Evolutionary conservation across 1,140 invertebrate genomes (phyloP).

Genomic region (Paracyclopina nana): DNA sequence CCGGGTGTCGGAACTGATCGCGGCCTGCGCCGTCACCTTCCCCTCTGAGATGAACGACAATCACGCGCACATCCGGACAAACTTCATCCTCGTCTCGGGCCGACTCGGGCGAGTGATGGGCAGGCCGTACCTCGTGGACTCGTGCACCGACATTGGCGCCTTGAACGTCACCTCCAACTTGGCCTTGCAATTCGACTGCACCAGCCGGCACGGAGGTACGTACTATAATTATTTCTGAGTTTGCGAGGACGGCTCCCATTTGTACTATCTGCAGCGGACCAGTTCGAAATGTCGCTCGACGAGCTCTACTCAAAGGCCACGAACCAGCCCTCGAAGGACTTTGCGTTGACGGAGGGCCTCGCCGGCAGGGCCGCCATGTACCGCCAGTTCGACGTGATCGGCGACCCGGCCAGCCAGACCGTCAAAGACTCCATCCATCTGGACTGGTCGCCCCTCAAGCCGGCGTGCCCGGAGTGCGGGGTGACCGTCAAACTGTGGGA

Average conservation of each 20-base stretch:
- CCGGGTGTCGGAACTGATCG: constrained; percentile 2
- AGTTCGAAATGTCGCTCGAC: constrained; percentile 5
- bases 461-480: neutral
- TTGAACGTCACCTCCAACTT: neutral
- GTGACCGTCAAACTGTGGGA: constrained; percentile 7
- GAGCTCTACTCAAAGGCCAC: neutral
- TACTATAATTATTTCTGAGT: neutral
- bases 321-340: too few relatives aligned
- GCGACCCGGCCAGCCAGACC: neutral
- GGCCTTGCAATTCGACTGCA: neutral
- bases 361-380: neutral
- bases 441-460: neutral
- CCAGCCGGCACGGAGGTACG: neutral
- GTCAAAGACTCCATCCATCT: constrained; percentile 1
- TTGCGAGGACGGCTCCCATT: neutral
- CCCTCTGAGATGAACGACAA: constrained; percentile 1
- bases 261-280: constrained; percentile 1
- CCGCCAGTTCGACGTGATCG: neutral
- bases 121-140: neutral
- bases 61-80: neutral
- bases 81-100: neutral
- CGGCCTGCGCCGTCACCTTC: neutral
- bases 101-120: neutral
- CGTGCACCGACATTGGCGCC: constrained; percentile 2
- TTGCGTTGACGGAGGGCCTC: too few relatives aligned